phyloP scores from a whole-genome alignment of 1,140 invertebrate genomes.

The Oscheius sp. region DNA sequence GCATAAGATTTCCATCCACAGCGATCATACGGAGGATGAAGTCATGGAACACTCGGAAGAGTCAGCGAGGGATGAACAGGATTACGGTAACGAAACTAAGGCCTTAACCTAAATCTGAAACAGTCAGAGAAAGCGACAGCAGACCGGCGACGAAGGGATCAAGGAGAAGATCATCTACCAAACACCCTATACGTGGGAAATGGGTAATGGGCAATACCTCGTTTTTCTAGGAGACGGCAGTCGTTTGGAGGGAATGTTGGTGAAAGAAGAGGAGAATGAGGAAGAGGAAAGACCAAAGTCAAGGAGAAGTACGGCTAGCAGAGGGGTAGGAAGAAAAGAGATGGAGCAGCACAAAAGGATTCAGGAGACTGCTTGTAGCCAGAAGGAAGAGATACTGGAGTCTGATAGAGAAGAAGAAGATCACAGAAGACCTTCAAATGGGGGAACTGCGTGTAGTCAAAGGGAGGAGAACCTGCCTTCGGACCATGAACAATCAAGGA shows the following conservation, averaged over 20 bases:
- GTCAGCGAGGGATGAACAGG: not conserved
- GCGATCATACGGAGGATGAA: not conserved
- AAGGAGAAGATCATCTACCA: no score
- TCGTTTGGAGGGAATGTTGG: no score
- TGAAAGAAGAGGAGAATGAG: no score
- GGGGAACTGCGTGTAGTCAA: not conserved
- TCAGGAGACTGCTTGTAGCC: not conserved
- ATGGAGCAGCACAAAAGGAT: not conserved
- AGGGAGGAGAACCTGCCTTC: not conserved
- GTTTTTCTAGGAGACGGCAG: no score
- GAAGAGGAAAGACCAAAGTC: no score
- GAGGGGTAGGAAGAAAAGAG: not conserved
- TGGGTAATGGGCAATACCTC: no score
- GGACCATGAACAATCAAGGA: not conserved
- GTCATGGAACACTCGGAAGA: constrained; percentile 14
- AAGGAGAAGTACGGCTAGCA: no score
- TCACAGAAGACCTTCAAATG: not conserved
- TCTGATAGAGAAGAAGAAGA: constrained; percentile 25
- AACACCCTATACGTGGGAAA: no score
- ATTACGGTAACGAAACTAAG: not conserved
- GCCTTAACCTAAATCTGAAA: not conserved
- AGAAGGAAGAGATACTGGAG: constrained; percentile 2
- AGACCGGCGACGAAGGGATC: not conserved
- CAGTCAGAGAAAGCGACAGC: not conserved
- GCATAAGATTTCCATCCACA: not conserved